Evolutionary conservation across 2,888 invertebrate species (phyloP).

Genomic region (Celastrina argiolus): DNA sequence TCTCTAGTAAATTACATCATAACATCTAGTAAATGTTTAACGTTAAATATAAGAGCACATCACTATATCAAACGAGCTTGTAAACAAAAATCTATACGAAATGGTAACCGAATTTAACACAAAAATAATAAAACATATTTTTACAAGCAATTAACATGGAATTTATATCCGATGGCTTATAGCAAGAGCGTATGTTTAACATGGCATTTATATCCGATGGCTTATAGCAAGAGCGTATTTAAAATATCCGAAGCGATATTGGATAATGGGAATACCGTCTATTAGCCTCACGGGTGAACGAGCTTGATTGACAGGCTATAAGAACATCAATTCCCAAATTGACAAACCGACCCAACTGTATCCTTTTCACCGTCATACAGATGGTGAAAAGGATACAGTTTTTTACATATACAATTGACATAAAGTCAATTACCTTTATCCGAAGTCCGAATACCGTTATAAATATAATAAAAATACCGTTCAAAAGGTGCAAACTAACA

Average conservation of each 20-base stretch:
- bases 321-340: constrained; percentile 10
- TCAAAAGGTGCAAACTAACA: constrained; percentile 1
- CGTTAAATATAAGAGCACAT: neutral
- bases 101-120: neutral
- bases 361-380: constrained; percentile 12
- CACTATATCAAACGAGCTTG: neutral
- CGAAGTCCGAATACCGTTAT: too few species aligned
- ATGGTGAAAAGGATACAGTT: too few species aligned
- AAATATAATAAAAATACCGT: too few species aligned
- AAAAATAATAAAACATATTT: neutral
- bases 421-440: constrained; percentile 9
- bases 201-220: constrained; percentile 1
- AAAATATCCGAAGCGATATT: too few species aligned
- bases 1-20: neutral
- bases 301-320: neutral
- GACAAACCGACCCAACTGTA: constrained; percentile 5
- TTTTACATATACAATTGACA: too few species aligned
- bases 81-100: neutral
- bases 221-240: neutral
- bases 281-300: neutral
- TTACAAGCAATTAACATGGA: neutral
- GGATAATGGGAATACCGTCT: too few species aligned
- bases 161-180: constrained; percentile 1
- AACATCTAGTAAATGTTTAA: neutral
- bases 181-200: neutral